phyloP scores from a whole-genome alignment of 2,113 vertebrate species.

The Rhodinocichla rosea region DNA sequence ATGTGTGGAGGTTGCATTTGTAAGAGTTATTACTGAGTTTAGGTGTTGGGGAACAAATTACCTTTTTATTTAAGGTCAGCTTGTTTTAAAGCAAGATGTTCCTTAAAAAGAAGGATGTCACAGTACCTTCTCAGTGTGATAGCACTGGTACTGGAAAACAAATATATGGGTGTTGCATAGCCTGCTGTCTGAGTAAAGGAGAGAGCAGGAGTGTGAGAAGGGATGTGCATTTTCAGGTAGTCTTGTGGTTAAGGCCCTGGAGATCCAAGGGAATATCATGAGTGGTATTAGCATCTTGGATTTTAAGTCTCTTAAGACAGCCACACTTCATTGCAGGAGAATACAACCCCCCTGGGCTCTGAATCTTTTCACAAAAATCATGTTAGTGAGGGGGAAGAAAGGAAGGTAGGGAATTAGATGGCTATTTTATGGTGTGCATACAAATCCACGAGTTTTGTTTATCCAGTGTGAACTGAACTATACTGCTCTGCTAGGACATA shows the following conservation, averaged over 20 bases:
- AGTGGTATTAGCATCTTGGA: neutral
- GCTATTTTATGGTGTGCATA: neutral
- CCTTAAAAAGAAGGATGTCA: neutral
- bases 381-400: neutral
- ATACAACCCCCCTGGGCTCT: neutral
- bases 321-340: neutral
- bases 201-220: neutral
- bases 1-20: rapidly evolving
- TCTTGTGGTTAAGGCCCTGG: neutral
- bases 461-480: neutral
- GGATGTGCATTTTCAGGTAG: neutral
- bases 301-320: neutral
- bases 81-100: neutral
- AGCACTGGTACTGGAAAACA: neutral
- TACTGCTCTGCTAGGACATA: neutral
- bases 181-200: neutral
- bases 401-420: neutral
- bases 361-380: neutral
- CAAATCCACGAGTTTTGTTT: neutral
- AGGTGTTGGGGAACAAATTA: neutral
- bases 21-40: neutral
- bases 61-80: neutral
- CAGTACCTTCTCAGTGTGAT: neutral
- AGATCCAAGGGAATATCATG: neutral
- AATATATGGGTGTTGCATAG: neutral